Evolutionary conservation across 2,797 vertebrate genomes (phyloP), one percentile per base, ranked within the genome.

Genomic region (Paguma larvata): DNA sequence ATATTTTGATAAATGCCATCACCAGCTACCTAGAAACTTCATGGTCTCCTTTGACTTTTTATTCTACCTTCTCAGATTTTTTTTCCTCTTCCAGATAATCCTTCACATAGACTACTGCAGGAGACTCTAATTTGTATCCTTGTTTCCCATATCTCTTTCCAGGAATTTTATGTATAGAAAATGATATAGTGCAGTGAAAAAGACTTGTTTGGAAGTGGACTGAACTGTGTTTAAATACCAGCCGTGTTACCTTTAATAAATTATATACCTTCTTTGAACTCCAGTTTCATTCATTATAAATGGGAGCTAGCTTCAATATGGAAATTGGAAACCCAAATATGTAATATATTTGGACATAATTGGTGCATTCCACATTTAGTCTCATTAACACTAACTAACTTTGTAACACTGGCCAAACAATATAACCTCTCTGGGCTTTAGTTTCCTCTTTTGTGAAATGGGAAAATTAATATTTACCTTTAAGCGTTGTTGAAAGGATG

Each of bases 261-360:
- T 82, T 46, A 53, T 2, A 27, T 68, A 89, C 16, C 12, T 3
- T 85, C 13, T 82, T 62, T 82, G 23, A 80, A 85, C 2, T 73
- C 5, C 8, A 91, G 3, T 95, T 95, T 97, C 6, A 56, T 46
- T 91, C 46, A 82, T 68, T 77, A 85, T 56, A 94, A 96, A 44
- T 85, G 2, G 11, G 12, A 95, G 7, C 85, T 89, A 53, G 13
- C 1, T 62, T 53, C 32, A 41, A 63, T 30, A 56, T 53, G 11
- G 11, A 46, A 8, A 63, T 46, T 77, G 11, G 19, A 91, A 87
- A 88, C 3, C 63, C 5, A 53, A 78, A 23, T 23, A 92, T 77
- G 34, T 41, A 77, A 85, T 77, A 56, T 65, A 51, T 86, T 44
- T 84, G 12, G 68, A 84, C 14, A 82, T 75, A 68, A 53, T 16